These are phyloP conservation scores for Chelon labrosus DNA, from an alignment of 2,797 vertebrate species.

Conservation along the genomic window DNA sequence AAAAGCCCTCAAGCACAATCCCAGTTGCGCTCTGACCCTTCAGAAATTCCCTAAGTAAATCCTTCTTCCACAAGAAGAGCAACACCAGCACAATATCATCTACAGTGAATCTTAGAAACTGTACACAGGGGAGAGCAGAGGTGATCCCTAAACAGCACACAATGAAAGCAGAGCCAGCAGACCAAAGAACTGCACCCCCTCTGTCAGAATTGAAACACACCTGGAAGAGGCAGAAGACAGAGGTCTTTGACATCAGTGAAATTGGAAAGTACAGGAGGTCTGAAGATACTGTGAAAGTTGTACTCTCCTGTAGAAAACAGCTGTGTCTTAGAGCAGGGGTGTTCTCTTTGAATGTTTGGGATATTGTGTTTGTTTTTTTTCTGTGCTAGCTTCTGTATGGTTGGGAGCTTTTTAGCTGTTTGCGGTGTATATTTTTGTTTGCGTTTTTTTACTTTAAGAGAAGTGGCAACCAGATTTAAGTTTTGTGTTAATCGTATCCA, in stretches of 20 bases:
- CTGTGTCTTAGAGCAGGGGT: neutral
- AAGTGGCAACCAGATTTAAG: too few relatives aligned
- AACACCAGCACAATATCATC: constrained; percentile 29
- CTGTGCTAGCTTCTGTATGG: neutral
- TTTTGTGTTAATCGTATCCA: neutral
- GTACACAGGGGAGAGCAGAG: constrained; percentile 62
- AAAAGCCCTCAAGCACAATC: constrained; percentile 39
- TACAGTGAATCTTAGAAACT: constrained; percentile 46
- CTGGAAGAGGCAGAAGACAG: constrained; percentile 13
- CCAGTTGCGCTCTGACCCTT: constrained; percentile 16
- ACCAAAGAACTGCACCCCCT: constrained; percentile 85
- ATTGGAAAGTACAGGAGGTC: constrained; percentile 15
- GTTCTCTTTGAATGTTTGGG: neutral
- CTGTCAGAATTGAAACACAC: constrained; percentile 47
- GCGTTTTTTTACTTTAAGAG: too few relatives aligned
- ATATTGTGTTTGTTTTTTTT: neutral
- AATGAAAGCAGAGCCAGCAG: constrained; percentile 77
- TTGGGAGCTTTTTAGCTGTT: neutral
- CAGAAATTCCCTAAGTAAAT: constrained; percentile 8
- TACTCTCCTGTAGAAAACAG: neutral
- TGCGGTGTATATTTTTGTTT: neutral
- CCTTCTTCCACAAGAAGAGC: constrained; percentile 33
- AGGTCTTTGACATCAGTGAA: constrained; percentile 41
- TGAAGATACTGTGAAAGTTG: constrained; percentile 20
- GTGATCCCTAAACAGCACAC: constrained; percentile 70